Evolutionary conservation across 1,140 invertebrate species (phyloP).

Genomic region (Drosophila elegans): DNA sequence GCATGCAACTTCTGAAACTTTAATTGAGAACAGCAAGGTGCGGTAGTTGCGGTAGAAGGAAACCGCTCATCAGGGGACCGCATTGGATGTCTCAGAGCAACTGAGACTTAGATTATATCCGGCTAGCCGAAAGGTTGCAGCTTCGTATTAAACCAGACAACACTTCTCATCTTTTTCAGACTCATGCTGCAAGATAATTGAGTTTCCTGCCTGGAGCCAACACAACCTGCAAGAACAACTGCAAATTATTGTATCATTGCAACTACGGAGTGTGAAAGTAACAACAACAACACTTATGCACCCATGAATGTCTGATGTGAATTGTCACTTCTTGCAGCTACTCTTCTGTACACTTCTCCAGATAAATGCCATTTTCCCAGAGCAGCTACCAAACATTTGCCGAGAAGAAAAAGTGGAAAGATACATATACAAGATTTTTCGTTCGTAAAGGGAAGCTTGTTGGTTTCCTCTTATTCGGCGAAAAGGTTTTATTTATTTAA

Average conservation of each 20-base stretch:
- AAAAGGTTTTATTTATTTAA: too few relatives aligned
- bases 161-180: constrained; percentile 33
- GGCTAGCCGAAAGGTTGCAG: constrained; percentile 1
- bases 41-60: constrained; percentile 1
- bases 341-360: background rate
- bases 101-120: constrained; percentile 26
- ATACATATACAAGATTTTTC: background rate
- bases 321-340: constrained; percentile 48
- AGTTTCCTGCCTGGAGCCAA: constrained; percentile 34
- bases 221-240: constrained; percentile 15
- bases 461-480: too few relatives aligned
- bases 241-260: constrained; percentile 43
- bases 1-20: constrained; percentile 73
- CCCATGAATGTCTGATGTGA: constrained; percentile 67
- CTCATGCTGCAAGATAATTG: constrained; percentile 35
- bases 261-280: constrained; percentile 14
- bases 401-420: constrained; percentile 31
- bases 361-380: constrained; percentile 5
- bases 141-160: constrained; percentile 13
- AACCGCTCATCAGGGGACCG: constrained; percentile 10
- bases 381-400: constrained; percentile 35
- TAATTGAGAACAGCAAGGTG: constrained; percentile 57
- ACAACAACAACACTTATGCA: constrained; percentile 23
- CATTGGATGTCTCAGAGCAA: constrained; percentile 8
- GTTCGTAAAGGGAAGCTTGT: background rate